phyloP scores from a whole-genome alignment of 1,140 invertebrate genomes.

The Anastatus disparis region DNA sequence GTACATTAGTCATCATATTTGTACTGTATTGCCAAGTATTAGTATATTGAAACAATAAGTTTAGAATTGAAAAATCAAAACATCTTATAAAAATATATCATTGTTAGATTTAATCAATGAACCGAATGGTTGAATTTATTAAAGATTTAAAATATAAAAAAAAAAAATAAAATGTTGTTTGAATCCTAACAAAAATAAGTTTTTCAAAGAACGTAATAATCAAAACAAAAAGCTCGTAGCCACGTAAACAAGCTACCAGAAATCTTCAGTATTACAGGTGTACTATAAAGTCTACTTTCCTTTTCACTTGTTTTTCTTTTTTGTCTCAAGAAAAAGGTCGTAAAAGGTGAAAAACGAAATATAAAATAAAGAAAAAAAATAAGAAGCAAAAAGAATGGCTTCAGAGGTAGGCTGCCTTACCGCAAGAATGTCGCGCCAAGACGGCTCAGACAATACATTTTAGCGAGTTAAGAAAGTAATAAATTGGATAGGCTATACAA shows the following conservation, averaged over 20 bases:
- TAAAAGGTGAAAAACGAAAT: neutral
- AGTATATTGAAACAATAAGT: no score
- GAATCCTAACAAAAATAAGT: neutral
- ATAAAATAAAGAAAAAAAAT: neutral
- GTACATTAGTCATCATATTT: no score
- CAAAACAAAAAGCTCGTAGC: slow-evolving; percentile 15
- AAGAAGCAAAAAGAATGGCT: slow-evolving; percentile 37
- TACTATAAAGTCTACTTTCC: no score
- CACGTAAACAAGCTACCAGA: slow-evolving; percentile 18
- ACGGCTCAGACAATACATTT: slow-evolving; percentile 41
- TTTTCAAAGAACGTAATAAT: slow-evolving; percentile 14
- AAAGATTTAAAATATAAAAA: neutral
- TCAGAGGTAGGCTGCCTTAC: slow-evolving; percentile 39
- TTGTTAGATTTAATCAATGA: neutral
- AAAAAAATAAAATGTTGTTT: neutral
- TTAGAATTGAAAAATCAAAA: no score
- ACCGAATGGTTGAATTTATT: neutral
- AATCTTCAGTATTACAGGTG: slow-evolving; percentile 40
- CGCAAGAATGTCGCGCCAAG: slow-evolving; percentile 27
- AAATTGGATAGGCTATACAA: slow-evolving; percentile 34
- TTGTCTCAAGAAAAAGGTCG: neutral
- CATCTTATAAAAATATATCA: neutral
- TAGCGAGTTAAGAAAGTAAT: slow-evolving; percentile 37
- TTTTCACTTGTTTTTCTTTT: no score
- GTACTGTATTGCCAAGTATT: no score